These are phyloP conservation scores for Drosophila testacea DNA, from an alignment of 2,888 invertebrate species.

Conservation along the genomic window DNA sequence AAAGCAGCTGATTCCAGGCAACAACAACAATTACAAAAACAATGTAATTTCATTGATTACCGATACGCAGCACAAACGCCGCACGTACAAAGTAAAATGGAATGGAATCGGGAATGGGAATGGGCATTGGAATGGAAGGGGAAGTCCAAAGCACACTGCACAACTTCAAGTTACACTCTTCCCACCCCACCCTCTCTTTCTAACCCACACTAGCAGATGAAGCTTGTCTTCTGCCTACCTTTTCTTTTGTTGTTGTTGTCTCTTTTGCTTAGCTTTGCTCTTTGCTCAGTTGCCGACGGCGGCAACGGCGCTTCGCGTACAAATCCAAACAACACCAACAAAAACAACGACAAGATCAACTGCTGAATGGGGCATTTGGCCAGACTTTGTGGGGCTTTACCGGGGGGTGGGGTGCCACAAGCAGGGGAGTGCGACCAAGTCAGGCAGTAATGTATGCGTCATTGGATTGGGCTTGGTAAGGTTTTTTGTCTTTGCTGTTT, in stretches of 20 bases:
- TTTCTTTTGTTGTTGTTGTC: slow-evolving; percentile 2
- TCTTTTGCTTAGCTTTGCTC: slow-evolving; percentile 48
- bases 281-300: slow-evolving; percentile 66
- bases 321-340: slow-evolving; percentile 52
- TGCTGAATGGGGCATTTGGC: slow-evolving; percentile 67
- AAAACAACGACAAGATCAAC: slow-evolving; percentile 35
- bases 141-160: slow-evolving; percentile 37
- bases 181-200: neutral
- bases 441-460: slow-evolving; percentile 65
- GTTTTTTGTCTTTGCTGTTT: slow-evolving; percentile 18
- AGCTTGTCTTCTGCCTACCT: slow-evolving; percentile 44
- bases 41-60: slow-evolving; percentile 79
- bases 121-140: slow-evolving; percentile 15
- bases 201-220: slow-evolving; percentile 1
- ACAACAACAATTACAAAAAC: slow-evolving; percentile 53
- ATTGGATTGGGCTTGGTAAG: slow-evolving; percentile 65
- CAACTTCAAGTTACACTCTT: slow-evolving; percentile 32
- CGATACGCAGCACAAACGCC: slow-evolving; percentile 70
- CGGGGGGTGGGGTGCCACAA: neutral
- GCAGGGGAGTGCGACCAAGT: slow-evolving; percentile 2
- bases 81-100: slow-evolving; percentile 71
- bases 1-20: slow-evolving; percentile 71
- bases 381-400: slow-evolving; percentile 36
- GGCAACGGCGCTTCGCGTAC: slow-evolving; percentile 77
- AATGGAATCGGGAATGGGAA: slow-evolving; percentile 35